These are phyloP conservation scores for Spodoptera littoralis DNA, from an alignment of 2,888 invertebrate genomes.

Conservation along the genomic window DNA sequence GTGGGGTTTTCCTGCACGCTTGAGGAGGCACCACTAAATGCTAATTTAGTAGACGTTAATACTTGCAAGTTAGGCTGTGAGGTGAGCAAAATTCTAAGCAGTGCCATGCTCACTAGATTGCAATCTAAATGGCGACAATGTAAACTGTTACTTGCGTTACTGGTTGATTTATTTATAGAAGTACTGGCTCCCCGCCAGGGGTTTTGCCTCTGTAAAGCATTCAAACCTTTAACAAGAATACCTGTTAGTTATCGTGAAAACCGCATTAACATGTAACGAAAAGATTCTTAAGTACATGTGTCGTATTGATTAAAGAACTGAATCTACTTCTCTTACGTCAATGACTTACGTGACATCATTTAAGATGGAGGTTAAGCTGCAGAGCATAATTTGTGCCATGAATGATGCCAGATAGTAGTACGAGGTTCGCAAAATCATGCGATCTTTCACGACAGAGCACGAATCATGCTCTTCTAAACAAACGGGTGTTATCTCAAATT, in stretches of 20 bases:
- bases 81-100: constrained; percentile 48
- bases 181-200: constrained; percentile 37
- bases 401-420: constrained; percentile 38
- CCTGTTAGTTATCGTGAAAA: constrained; percentile 5
- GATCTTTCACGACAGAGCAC: constrained; percentile 52
- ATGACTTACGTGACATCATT: constrained; percentile 36
- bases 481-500: constrained; percentile 46
- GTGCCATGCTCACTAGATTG: constrained; percentile 39
- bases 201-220: constrained; percentile 14
- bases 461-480: constrained; percentile 41
- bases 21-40: constrained; percentile 31
- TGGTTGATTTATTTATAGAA: constrained; percentile 46
- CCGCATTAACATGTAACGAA: background rate
- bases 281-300: background rate
- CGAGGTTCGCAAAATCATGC: constrained; percentile 40
- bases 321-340: constrained; percentile 33
- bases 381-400: constrained; percentile 45
- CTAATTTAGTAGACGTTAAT: constrained; percentile 34
- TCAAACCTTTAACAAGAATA: constrained; percentile 18
- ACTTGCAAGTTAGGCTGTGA: constrained; percentile 33
- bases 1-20: constrained; percentile 50
- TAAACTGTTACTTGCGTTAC: constrained; percentile 35
- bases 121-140: constrained; percentile 43
- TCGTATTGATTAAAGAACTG: constrained; percentile 8
- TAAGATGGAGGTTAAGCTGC: constrained; percentile 40